Percentiles rank a stretch among this genome's conserved stretches.
phyloP scores from a whole-genome alignment of 2,113 vertebrate species.

The Oplegnathus fasciatus region DNA sequence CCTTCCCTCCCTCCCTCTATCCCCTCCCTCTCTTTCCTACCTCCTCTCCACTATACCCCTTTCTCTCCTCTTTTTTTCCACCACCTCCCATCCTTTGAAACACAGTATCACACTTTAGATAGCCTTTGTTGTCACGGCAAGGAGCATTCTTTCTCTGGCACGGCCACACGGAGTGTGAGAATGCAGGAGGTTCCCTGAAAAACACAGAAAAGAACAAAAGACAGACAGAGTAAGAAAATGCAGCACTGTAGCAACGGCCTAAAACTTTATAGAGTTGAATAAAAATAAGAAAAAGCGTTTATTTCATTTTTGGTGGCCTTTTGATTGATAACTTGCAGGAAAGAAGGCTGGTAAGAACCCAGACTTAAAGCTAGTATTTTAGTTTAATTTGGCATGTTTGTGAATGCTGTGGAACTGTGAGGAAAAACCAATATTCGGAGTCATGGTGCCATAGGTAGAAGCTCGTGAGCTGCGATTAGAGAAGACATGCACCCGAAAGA shows the following conservation, averaged over 20 bases:
- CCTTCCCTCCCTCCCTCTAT: not conserved
- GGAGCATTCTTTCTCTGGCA: conserved; percentile 70
- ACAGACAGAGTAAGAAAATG: conserved; percentile 31
- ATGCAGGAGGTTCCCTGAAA: conserved; percentile 57
- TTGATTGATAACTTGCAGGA: not conserved
- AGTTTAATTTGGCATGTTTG: not conserved
- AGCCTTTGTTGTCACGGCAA: conserved; percentile 81
- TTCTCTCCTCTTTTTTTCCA: conserved; percentile 63
- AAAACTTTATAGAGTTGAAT: conserved; percentile 1
- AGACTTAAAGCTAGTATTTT: not conserved
- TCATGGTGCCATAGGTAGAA: not conserved
- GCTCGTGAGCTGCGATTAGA: not conserved
- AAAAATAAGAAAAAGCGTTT: not conserved
- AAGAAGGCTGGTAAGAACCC: not conserved
- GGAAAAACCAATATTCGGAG: too few species aligned
- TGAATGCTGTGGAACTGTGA: not conserved
- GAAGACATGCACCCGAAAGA: not conserved
- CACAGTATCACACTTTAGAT: conserved; percentile 82
- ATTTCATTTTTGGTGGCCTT: conserved; percentile 7
- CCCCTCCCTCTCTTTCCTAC: conserved; percentile 54
- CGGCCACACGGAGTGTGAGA: conserved; percentile 76
- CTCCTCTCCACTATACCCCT: conserved; percentile 70
- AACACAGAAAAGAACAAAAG: conserved; percentile 55
- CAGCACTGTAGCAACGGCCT: conserved; percentile 41
- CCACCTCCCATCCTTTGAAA: conserved; percentile 80